These are phyloP conservation scores for Plecturocebus donacophilus DNA, from an alignment of 2,113 vertebrate genomes.

Conservation along the genomic window DNA sequence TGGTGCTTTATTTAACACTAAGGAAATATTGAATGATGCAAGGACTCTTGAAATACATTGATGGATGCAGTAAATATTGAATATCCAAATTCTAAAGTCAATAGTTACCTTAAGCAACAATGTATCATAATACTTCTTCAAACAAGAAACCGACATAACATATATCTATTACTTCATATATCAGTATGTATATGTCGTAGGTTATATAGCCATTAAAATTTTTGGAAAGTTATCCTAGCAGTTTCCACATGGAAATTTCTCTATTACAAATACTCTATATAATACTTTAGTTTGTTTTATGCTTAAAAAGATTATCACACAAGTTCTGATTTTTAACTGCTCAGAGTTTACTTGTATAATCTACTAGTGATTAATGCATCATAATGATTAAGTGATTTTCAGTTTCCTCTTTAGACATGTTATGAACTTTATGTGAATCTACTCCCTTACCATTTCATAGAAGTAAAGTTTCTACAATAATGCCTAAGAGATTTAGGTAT, in stretches of 20 bases:
- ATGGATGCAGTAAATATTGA: constrained; percentile 67
- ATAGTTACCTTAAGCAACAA: constrained; percentile 62
- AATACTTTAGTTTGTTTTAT: background rate
- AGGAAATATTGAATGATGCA: constrained; percentile 59
- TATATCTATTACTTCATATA: background rate
- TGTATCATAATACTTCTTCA: constrained; percentile 58
- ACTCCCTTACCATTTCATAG: background rate
- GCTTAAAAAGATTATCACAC: background rate
- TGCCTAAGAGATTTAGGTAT: background rate
- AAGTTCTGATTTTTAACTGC: background rate
- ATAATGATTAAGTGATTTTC: background rate
- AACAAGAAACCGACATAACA: constrained; percentile 28
- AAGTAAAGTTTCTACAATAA: background rate
- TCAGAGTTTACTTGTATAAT: constrained; percentile 20
- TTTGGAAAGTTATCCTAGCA: background rate
- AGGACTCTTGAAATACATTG: constrained; percentile 43
- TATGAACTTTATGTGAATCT: background rate
- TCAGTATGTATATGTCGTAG: background rate
- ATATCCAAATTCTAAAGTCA: constrained; percentile 58
- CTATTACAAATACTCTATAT: background rate
- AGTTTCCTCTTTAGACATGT: background rate
- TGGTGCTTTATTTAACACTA: constrained; percentile 46
- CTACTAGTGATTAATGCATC: background rate
- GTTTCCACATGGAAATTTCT: background rate
- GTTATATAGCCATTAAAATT: background rate